phyloP scores from a whole-genome alignment of 2,797 vertebrate species.

The Aphelocoma californica region DNA sequence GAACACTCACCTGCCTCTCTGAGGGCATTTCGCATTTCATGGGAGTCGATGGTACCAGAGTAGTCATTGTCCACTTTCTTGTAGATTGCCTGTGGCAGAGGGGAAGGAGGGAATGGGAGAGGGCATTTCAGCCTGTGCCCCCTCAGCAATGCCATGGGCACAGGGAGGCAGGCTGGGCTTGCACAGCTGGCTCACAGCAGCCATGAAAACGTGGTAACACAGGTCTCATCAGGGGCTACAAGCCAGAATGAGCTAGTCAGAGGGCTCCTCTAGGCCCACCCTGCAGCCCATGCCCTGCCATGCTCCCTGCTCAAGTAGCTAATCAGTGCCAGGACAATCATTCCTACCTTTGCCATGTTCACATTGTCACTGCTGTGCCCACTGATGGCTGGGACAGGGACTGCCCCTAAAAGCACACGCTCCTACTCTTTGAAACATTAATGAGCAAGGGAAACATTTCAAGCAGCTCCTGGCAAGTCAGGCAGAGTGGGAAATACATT shows the following conservation, averaged over 20 bases:
- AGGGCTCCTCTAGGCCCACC: neutral
- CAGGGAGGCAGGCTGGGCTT: neutral
- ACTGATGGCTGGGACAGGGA: neutral
- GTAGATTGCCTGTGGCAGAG: conserved; percentile 77
- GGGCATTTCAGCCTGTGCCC: rapidly evolving
- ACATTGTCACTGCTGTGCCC: neutral
- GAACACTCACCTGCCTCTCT: conserved; percentile 79
- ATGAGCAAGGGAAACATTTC: neutral
- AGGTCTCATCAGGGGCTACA: neutral
- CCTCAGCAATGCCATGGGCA: rapidly evolving
- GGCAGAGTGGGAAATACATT: neutral
- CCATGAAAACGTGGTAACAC: rapidly evolving
- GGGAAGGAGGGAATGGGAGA: neutral
- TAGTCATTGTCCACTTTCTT: conserved; percentile 78
- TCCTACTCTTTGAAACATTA: neutral
- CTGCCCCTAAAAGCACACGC: neutral
- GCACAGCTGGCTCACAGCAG: neutral
- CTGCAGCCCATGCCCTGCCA: neutral
- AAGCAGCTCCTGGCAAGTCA: neutral
- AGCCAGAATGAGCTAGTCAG: neutral
- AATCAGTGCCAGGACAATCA: neutral
- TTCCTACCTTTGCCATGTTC: neutral
- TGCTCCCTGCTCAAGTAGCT: neutral
- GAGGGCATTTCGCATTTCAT: conserved; percentile 84
- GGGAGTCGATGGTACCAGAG: conserved; percentile 81